Percentiles rank a stretch among this genome's conserved stretches.
These are phyloP conservation scores for Halictus ligatus DNA, from an alignment of 2,888 invertebrate species.

Conservation along the genomic window DNA sequence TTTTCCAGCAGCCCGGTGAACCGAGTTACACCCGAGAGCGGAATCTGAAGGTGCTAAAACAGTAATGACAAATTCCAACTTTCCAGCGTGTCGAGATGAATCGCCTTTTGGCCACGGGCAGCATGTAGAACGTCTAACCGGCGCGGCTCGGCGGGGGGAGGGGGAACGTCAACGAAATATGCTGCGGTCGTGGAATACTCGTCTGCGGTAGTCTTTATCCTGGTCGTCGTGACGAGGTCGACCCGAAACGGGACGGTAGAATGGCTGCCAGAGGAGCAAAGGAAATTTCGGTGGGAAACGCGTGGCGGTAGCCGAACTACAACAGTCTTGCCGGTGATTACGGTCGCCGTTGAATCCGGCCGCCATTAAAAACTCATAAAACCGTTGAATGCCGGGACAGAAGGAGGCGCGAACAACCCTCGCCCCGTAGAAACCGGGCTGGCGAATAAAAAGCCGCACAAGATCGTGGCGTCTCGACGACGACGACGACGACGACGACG, in stretches of 20 bases:
- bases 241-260: neutral
- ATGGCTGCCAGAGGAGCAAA: neutral
- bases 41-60: conserved; percentile 3
- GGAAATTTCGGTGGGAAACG: conserved; percentile 20
- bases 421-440: conserved; percentile 21
- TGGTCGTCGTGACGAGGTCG: neutral
- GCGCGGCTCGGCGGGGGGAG: too few relatives aligned
- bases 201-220: conserved; percentile 9
- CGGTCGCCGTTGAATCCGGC: conserved; percentile 72
- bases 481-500: neutral
- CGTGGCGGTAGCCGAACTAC: conserved; percentile 37
- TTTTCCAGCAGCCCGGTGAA: neutral
- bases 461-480: conserved; percentile 17
- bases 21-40: neutral
- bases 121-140: neutral
- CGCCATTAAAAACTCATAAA: conserved; percentile 78
- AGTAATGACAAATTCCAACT: neutral
- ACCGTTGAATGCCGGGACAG: conserved; percentile 47
- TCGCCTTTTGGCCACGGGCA: neutral
- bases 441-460: conserved; percentile 44
- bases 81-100: neutral
- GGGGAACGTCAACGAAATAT: neutral
- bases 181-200: neutral
- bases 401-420: conserved; percentile 51
- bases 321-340: conserved; percentile 61